Base-by-base conservation (phyloP, 2,797 vertebrate species). In the Phrynocephalus guinanensis region DNA sequence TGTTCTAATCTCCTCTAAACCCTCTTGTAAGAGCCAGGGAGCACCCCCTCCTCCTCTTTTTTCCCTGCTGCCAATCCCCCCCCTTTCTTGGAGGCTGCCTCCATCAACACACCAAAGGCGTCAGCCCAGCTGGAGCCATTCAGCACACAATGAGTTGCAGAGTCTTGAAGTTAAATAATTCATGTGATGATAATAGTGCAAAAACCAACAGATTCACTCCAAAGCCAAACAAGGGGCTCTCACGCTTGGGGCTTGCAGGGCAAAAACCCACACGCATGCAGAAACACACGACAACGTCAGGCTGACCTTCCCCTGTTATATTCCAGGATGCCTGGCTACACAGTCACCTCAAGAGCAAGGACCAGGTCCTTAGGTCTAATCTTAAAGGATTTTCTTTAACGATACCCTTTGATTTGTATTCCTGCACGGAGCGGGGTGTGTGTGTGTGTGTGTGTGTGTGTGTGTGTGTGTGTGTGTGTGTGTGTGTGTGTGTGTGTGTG, bases 131-230 rank as follows among this genome's bases (percentile, higher is more conserved):
- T 22, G 72, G 77, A 81, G 71, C 77, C 70, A 16, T 56, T 24
- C 10, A 5, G 1, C 6, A 18, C 75, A 2, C 85, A 81, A 63
- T 16, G n/a, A 44, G 72, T 48, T 4, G 52, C 52, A 30, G 82
- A 84, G 77, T 24, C 80, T 73, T 30, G 33, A 66, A 24, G 7
- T 82, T 83, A 76, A 86, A 79, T 86, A 86, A 86, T 86, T 88
- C 63, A 86, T 83, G 89, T 33, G 4, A 6, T 22, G 71, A 83
- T 75, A 72, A 82, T 16, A 44, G 48, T 20, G n/a, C 26, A 75
- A 88, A 88, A 83, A 73, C 67, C 83, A 82, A 56, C 86, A 71
- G 48, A 84, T 76, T 66, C 84, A 82, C 86, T 85, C 79, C 52
- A 77, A 81, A 82, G 86, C 75, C 75, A 83, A 87, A 79, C 38